Evolutionary conservation across 2,888 invertebrate species (phyloP).

Genomic region (Drosophila subsilvestris): DNA sequence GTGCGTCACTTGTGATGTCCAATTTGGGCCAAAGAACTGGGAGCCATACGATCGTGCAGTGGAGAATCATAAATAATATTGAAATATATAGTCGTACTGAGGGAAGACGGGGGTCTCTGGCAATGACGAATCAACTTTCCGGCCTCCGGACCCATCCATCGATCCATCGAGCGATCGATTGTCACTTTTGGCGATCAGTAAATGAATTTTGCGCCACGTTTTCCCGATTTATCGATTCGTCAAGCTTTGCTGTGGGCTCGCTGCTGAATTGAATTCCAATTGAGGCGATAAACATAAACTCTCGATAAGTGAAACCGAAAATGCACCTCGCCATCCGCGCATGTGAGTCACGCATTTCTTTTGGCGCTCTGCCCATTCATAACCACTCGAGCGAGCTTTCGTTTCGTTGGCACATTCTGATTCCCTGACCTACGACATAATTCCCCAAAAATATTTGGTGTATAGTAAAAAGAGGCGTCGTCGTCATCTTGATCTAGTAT

Average conservation of each 20-base stretch:
- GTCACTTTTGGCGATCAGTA: not conserved
- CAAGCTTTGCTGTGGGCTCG: no score
- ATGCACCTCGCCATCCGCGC: not conserved
- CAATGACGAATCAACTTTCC: no score
- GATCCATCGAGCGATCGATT: not conserved
- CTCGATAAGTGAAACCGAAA: not conserved
- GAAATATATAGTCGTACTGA: not conserved
- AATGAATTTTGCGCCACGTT: not conserved
- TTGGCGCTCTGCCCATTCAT: conserved; percentile 33
- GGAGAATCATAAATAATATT: conserved; percentile 1
- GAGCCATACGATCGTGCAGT: not conserved
- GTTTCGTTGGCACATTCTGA: conserved; percentile 18
- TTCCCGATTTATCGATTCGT: no score
- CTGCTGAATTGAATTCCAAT: not conserved
- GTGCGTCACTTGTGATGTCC: not conserved
- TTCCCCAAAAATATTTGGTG: conserved; percentile 25
- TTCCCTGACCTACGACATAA: conserved; percentile 45
- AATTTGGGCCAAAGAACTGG: not conserved
- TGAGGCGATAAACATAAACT: not conserved
- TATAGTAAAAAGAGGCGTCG: not conserved
- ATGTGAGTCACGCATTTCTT: conserved; percentile 25
- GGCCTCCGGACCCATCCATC: not conserved
- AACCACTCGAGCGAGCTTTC: conserved; percentile 9
- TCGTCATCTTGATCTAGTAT: conserved; percentile 28
- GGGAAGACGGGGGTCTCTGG: not conserved